Percentiles rank a stretch among this genome's conserved stretches.
Evolutionary conservation across 2,888 invertebrate genomes (phyloP).

Genomic region (Crematogaster levior): DNA sequence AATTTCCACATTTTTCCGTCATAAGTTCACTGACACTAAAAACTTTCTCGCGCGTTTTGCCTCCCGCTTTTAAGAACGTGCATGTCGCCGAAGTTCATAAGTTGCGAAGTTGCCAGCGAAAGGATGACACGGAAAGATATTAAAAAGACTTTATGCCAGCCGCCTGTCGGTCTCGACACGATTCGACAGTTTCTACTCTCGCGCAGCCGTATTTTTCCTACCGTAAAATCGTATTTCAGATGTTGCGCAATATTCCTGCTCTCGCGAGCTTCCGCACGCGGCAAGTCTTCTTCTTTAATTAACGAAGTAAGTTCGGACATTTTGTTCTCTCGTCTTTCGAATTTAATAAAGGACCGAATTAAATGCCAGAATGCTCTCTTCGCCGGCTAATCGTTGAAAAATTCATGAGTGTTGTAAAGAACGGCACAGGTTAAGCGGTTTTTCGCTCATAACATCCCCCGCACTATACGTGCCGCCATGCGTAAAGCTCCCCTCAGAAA

Average conservation of each 20-base stretch:
- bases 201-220: constrained; percentile 33
- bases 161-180: constrained; percentile 45
- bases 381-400: constrained; percentile 54
- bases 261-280: not conserved
- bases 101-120: constrained; percentile 48
- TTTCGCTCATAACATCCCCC: constrained; percentile 33
- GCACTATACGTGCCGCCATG: constrained; percentile 28
- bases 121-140: constrained; percentile 53
- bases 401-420: constrained; percentile 59
- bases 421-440: constrained; percentile 41
- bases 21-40: constrained; percentile 26
- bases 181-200: constrained; percentile 39
- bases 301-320: constrained; percentile 62
- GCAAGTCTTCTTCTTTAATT: constrained; percentile 55
- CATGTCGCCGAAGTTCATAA: constrained; percentile 52
- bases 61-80: constrained; percentile 36
- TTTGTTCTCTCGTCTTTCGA: constrained; percentile 39
- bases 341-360: constrained; percentile 70
- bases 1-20: constrained; percentile 23
- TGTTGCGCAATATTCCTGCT: constrained; percentile 44
- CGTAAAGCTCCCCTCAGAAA: constrained; percentile 21
- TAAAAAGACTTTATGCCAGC: constrained; percentile 54
- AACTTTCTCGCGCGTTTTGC: constrained; percentile 38
- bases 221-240: constrained; percentile 56
- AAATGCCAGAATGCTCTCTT: constrained; percentile 43